Conservation (phyloP, 2,888 invertebrate species). For the Volucella bombylans region DNA sequence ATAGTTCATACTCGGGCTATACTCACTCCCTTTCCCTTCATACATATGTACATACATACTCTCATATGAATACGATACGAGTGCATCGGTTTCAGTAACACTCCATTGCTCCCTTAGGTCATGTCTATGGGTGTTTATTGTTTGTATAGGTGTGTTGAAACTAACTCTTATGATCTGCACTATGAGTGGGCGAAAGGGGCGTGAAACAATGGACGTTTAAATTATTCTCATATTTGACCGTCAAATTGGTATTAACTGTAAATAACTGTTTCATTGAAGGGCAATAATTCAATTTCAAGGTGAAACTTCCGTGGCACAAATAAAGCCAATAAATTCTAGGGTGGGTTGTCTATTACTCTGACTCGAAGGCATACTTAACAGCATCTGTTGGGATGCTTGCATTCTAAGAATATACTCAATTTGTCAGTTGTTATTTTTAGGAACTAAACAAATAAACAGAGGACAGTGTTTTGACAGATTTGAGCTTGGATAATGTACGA, state of each 20-base stretch:
- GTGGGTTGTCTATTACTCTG: background rate
- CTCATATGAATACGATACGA: background rate
- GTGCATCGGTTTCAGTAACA: slow-evolving; percentile 65
- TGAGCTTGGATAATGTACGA: no score
- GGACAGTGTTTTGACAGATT: slow-evolving; percentile 6
- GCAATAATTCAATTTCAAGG: slow-evolving; percentile 50
- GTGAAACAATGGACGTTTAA: slow-evolving; percentile 48
- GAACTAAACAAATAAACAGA: background rate
- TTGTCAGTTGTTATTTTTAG: slow-evolving; percentile 4
- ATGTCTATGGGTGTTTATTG: slow-evolving; percentile 50
- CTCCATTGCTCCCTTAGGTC: slow-evolving; percentile 58
- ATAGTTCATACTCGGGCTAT: background rate
- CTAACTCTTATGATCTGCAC: slow-evolving; percentile 42
- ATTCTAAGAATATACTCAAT: slow-evolving; percentile 5
- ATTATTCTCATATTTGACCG: slow-evolving; percentile 56
- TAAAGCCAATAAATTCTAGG: background rate
- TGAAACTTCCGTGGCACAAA: slow-evolving; percentile 29
- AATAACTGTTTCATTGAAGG: slow-evolving; percentile 48
- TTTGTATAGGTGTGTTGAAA: slow-evolving; percentile 64
- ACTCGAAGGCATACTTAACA: background rate
- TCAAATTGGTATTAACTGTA: slow-evolving; percentile 44
- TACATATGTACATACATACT: background rate
- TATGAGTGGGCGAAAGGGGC: background rate
- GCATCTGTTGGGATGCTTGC: slow-evolving; percentile 40
- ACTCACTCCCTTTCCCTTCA: slow-evolving; percentile 6